phyloP scores from a whole-genome alignment of 2,888 invertebrate species.

The Acronicta alni region DNA sequence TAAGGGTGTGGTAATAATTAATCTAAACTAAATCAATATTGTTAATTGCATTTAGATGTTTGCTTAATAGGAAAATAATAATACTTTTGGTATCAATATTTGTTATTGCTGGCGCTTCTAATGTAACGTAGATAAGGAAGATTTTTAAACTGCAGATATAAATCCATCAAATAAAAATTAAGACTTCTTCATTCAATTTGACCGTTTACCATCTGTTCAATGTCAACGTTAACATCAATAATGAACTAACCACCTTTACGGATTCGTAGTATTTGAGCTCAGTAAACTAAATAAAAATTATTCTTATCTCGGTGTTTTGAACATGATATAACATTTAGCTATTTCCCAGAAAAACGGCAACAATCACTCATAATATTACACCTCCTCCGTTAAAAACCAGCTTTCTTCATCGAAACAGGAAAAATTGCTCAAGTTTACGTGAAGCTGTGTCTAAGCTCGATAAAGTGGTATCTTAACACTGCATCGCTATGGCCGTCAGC shows the following conservation, averaged over 20 bases:
- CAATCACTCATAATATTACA: slow-evolving; percentile 13
- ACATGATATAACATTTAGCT: slow-evolving; percentile 1
- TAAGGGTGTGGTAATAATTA: slow-evolving; percentile 20
- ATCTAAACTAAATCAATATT: slow-evolving; percentile 23
- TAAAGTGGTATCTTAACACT: slow-evolving; percentile 60
- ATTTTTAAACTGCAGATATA: too few relatives aligned
- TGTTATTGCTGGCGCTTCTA: neutral
- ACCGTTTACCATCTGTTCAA: too few relatives aligned
- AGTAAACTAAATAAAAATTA: too few relatives aligned
- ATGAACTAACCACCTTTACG: too few relatives aligned
- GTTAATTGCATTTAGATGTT: slow-evolving; percentile 24
- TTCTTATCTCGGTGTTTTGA: too few relatives aligned
- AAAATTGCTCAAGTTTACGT: slow-evolving; percentile 57
- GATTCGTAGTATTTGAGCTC: too few relatives aligned
- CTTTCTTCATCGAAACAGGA: slow-evolving; percentile 45
- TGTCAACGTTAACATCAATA: too few relatives aligned
- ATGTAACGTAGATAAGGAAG: too few relatives aligned
- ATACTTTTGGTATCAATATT: slow-evolving; percentile 1
- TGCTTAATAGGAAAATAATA: slow-evolving; percentile 4
- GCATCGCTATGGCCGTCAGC: slow-evolving; percentile 64
- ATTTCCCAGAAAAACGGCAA: slow-evolving; percentile 20
- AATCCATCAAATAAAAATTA: too few relatives aligned
- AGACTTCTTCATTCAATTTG: too few relatives aligned
- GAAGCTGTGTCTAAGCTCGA: slow-evolving; percentile 54
- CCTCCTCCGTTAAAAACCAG: slow-evolving; percentile 23